phyloP scores from a whole-genome alignment of 2,888 invertebrate species.

The Drosophila testacea region DNA sequence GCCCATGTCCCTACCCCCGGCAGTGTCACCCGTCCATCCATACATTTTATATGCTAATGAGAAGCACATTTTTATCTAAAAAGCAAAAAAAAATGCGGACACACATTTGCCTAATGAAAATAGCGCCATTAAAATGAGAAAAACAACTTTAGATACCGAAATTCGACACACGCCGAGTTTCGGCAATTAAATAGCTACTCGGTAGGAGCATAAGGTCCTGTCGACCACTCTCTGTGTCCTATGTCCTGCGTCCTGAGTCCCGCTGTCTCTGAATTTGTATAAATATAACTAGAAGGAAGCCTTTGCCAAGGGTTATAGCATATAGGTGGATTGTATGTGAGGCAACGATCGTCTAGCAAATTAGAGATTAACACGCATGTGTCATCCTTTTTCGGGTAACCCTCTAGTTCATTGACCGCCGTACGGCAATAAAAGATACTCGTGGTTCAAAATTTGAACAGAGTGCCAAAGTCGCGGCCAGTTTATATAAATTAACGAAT shows the following conservation, averaged over 20 bases:
- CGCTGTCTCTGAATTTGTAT: conserved; percentile 29
- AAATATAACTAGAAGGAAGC: conserved; percentile 24
- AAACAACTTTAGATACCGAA: conserved; percentile 82
- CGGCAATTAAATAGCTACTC: conserved; percentile 78
- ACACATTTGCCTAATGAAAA: conserved; percentile 83
- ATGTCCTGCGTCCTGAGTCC: conserved; percentile 19
- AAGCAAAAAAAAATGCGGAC: conserved; percentile 61
- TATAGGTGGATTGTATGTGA: conserved; percentile 7
- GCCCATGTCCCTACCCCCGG: conserved; percentile 1
- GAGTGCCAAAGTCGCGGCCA: conserved; percentile 63
- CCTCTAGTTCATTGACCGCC: conserved; percentile 71
- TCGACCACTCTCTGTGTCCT: conserved; percentile 4
- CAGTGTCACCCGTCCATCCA: conserved; percentile 14
- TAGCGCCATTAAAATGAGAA: conserved; percentile 80
- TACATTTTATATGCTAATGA: conserved; percentile 80
- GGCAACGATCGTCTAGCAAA: conserved; percentile 75
- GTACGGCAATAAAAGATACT: conserved; percentile 59
- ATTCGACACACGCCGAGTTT: conserved; percentile 76
- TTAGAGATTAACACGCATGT: conserved; percentile 82
- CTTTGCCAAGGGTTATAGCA: conserved; percentile 27
- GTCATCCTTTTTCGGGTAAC: conserved; percentile 61
- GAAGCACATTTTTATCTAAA: conserved; percentile 68
- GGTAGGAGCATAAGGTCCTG: conserved; percentile 63
- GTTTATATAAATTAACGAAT: conserved; percentile 71
- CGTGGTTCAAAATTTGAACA: conserved; percentile 41